These are phyloP conservation scores for Oreotragus oreotragus DNA, from an alignment of 2,113 vertebrate species.

Conservation along the genomic window DNA sequence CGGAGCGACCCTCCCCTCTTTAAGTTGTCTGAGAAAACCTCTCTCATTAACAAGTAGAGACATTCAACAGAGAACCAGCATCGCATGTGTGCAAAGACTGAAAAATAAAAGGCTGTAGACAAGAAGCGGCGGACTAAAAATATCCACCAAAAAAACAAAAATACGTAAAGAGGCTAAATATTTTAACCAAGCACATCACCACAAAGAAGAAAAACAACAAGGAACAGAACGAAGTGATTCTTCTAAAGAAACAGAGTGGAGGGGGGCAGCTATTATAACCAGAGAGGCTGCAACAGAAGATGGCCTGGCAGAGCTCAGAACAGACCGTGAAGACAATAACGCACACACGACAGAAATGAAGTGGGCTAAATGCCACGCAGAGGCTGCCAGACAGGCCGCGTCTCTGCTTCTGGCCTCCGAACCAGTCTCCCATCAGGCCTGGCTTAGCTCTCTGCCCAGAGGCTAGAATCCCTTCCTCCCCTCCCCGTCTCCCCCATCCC, in stretches of 20 bases:
- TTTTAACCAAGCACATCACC: neutral
- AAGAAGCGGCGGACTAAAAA: neutral
- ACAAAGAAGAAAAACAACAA: neutral
- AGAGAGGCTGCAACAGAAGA: neutral
- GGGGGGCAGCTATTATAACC: neutral
- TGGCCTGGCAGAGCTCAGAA: neutral
- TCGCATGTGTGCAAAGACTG: neutral
- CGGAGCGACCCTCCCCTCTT: rapidly evolving
- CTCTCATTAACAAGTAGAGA: neutral
- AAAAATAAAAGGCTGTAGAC: too few species aligned
- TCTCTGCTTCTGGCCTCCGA: rapidly evolving
- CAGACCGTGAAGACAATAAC: rapidly evolving
- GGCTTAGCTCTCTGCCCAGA: neutral
- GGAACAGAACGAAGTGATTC: neutral
- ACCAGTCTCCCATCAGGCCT: rapidly evolving
- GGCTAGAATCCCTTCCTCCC: neutral
- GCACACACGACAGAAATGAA: rapidly evolving
- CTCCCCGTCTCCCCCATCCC: rapidly evolving
- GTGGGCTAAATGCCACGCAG: rapidly evolving
- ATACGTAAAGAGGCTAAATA: neutral
- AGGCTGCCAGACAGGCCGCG: neutral
- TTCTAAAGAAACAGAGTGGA: neutral
- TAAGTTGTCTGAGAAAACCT: neutral
- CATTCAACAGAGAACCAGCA: neutral
- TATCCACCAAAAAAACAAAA: neutral